phyloP scores from a whole-genome alignment of 2,113 vertebrate species.

The Cisticola juncidis region DNA sequence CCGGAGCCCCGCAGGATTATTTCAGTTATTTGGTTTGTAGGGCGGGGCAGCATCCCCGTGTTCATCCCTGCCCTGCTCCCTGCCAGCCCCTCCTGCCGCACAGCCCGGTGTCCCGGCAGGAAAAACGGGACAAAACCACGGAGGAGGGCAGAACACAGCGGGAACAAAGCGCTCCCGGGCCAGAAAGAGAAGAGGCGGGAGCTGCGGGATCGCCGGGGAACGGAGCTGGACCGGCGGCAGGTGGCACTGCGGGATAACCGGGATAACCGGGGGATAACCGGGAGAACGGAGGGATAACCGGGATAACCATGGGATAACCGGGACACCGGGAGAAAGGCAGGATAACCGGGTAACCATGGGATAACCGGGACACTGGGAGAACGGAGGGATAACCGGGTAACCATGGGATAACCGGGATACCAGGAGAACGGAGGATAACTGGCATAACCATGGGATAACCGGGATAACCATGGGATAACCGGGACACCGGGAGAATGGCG shows the following conservation, averaged over 20 bases:
- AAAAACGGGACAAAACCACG: neutral
- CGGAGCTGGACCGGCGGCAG: neutral
- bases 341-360: rapidly evolving
- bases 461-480: rapidly evolving
- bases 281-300: neutral
- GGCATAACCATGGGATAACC: neutral
- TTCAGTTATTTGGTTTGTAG: too few species aligned
- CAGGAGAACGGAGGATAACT: neutral
- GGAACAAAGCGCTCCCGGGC: neutral
- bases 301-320: neutral
- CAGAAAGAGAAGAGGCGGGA: neutral
- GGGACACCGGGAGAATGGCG: rapidly evolving
- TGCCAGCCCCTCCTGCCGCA: neutral
- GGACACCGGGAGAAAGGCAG: neutral
- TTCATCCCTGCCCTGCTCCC: neutral
- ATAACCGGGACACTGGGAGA: neutral
- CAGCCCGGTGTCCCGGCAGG: rapidly evolving
- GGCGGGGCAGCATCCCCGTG: neutral
- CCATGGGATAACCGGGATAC: neutral
- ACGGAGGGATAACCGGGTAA: too few species aligned
- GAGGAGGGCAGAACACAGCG: neutral
- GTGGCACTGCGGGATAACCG: constrained; percentile 11
- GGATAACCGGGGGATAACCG: rapidly evolving
- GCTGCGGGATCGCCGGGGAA: neutral
- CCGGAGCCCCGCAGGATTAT: rapidly evolving